Base-by-base conservation (phyloP, 2,888 invertebrate genomes). In the Molorchus minor region DNA sequence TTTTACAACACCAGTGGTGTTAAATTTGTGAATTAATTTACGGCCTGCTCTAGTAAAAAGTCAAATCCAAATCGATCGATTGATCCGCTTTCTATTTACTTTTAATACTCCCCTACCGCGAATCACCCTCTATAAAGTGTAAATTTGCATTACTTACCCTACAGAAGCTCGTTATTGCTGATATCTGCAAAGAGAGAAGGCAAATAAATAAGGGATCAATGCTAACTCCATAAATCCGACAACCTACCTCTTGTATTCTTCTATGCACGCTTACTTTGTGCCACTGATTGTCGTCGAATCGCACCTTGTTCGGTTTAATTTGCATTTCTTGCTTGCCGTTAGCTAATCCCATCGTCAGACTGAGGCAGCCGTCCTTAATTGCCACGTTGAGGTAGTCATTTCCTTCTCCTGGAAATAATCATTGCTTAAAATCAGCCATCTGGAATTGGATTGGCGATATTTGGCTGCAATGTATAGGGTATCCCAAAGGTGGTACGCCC, bases 241-340 rank as follows among this genome's bases (percentile, higher is more conserved):
- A 44, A 45, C 81, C 82, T 80, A 94, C 94, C 89, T 96, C 95
- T 81, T 95, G 94, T 71, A 96, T 93, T 76, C 92, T 88, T 60
- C 97, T 84, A 75, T 93, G 92, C 2, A 97, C 92, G 54, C 91
- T 89, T 54, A 97, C 88, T 81, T 93, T 93, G 80, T 97, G 97
- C 96, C 96, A 97, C 79, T 94, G 93, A 81, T 96, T 95, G 81
- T 97, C 97, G 78, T 97, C 96, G 79, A 97, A 96, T 46, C 95
- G 87, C 20, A 95, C 90, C 80, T 90, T 90, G 44, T 92, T 88
- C 0, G 95, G 94, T 77, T 91, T 93, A 73, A 95, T 93, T 77
- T 90, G 93, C 86, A 93, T 89, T 83, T 94, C 94, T 77, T 94
- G 89, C 77, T 93, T 91, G 5, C 94, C 94, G 74, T 93, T 93